Conservation (phyloP, 2,888 invertebrate species). For the Criorhina ranunculi region DNA sequence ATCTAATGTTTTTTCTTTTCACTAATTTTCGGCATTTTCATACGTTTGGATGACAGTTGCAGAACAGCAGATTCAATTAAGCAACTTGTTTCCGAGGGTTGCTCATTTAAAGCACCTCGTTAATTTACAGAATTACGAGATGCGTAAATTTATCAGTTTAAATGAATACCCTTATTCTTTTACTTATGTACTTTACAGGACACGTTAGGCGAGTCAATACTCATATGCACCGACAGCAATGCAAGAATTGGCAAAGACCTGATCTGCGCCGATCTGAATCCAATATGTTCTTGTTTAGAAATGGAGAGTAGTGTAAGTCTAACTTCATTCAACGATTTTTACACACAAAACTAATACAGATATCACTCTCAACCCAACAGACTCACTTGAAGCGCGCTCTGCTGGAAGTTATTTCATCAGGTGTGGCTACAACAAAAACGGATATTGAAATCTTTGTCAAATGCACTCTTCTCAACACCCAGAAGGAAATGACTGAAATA, state of each 20-base stretch:
- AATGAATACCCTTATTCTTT: too few relatives aligned
- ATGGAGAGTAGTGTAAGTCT: constrained; percentile 86
- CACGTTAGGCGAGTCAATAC: constrained; percentile 93
- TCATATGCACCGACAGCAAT: constrained; percentile 93
- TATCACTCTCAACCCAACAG: constrained; percentile 72
- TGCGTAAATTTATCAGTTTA: too few relatives aligned
- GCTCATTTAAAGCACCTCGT: too few relatives aligned
- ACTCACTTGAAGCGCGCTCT: constrained; percentile 90
- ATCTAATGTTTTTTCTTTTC: too few relatives aligned
- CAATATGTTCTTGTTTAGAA: constrained; percentile 93
- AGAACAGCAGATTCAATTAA: too few relatives aligned
- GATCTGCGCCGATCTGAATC: constrained; percentile 88
- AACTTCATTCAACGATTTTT: background rate
- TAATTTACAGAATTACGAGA: too few relatives aligned
- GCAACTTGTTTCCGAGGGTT: too few relatives aligned
- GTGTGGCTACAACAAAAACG: constrained; percentile 89
- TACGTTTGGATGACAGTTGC: too few relatives aligned
- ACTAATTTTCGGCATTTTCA: too few relatives aligned
- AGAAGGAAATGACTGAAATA: constrained; percentile 76
- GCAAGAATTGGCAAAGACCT: constrained; percentile 89
- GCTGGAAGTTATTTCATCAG: constrained; percentile 94
- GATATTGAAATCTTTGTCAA: constrained; percentile 91
- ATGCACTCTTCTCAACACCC: constrained; percentile 89
- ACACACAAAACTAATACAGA: background rate
- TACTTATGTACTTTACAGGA: constrained; percentile 82